These are phyloP conservation scores for Palythoa caribaeorum DNA, from an alignment of 92 coral and sea anemone genomes.

Conservation along the genomic window DNA sequence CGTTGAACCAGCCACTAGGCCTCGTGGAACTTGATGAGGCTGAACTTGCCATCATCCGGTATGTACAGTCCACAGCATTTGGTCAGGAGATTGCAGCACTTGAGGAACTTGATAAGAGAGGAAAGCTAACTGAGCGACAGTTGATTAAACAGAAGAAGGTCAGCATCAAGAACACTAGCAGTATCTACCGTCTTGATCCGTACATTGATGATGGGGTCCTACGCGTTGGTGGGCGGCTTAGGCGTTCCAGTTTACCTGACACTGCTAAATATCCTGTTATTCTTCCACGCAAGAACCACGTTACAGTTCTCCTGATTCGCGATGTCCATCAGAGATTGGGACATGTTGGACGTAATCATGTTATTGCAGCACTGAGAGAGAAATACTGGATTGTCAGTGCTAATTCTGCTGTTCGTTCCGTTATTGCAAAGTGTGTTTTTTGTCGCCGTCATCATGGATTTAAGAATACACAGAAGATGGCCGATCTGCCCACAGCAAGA, in stretches of 20 bases:
- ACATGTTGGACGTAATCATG: conserved; percentile 54
- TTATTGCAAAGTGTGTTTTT: conserved; percentile 39
- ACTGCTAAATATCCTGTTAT: conserved; percentile 34
- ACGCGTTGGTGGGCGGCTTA: conserved; percentile 47
- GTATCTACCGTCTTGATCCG: conserved; percentile 47
- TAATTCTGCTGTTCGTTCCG: conserved; percentile 43
- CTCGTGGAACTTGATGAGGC: conserved; percentile 31
- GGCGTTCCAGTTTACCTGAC: conserved; percentile 27
- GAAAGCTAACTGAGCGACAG: background rate
- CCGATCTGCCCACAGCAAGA: conserved; percentile 33
- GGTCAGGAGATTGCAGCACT: conserved; percentile 30
- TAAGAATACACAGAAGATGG: conserved; percentile 34
- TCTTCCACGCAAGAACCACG: conserved; percentile 44
- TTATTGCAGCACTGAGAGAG: conserved; percentile 39
- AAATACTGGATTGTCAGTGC: conserved; percentile 49
- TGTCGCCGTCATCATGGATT: conserved; percentile 8
- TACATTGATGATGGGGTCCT: conserved; percentile 40
- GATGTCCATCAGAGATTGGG: conserved; percentile 32
- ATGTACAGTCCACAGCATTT: conserved; percentile 40
- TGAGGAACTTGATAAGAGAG: background rate
- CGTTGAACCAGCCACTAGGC: conserved; percentile 6
- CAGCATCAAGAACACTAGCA: conserved; percentile 43
- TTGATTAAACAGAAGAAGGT: conserved; percentile 38
- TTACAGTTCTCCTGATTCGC: conserved; percentile 48
- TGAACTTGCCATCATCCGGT: conserved; percentile 45